Evolutionary conservation across 2,797 vertebrate species (phyloP).

Genomic region (Delichon dasypus): DNA sequence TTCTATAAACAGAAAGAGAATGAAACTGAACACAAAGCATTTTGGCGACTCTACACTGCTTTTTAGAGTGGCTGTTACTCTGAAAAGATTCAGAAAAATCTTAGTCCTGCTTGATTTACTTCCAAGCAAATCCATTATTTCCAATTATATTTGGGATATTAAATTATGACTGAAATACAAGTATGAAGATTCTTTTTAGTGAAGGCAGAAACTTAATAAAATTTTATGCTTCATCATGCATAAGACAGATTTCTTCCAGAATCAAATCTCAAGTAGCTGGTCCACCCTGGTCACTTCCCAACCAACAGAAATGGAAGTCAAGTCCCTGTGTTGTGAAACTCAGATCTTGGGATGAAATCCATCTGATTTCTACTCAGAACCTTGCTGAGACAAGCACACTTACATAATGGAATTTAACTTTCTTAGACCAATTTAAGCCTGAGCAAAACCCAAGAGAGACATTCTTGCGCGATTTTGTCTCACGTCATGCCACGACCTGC

Average conservation of each 20-base stretch:
- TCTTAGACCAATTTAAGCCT: not conserved
- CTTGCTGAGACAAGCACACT: not conserved
- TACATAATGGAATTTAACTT: not conserved
- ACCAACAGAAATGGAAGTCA: not conserved
- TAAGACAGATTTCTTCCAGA: not conserved
- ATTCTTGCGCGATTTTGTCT: not conserved
- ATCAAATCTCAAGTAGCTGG: not conserved
- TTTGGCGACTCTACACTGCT: fast-evolving
- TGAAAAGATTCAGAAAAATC: not conserved
- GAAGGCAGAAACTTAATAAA: not conserved
- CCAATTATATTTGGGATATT: not conserved
- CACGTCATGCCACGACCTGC: not conserved
- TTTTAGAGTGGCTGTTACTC: not conserved
- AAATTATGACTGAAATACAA: not conserved
- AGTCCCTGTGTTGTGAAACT: not conserved
- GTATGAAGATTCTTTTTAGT: not conserved
- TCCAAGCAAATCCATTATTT: not conserved
- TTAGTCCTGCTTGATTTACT: not conserved
- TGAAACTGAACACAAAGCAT: not conserved
- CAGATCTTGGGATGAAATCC: not conserved
- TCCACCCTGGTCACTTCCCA: not conserved
- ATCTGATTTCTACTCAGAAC: not conserved
- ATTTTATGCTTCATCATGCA: not conserved
- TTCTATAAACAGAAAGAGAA: not conserved
- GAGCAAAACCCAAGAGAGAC: not conserved